These are phyloP conservation scores for Phortica okadai DNA, from an alignment of 2,888 invertebrate species.

Conservation along the genomic window DNA sequence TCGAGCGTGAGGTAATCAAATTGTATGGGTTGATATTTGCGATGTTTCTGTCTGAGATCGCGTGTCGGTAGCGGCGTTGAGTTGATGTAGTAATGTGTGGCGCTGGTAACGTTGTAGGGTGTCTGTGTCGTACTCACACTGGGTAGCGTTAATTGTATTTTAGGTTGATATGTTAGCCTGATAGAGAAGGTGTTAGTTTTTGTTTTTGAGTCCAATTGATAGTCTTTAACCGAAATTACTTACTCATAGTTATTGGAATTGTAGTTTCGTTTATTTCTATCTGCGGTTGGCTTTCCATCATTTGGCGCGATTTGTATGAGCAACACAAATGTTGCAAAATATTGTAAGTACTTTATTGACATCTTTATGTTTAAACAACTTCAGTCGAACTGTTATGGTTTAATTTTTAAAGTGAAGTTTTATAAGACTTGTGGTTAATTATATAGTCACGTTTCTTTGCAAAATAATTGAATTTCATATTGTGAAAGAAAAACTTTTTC, in stretches of 20 bases:
- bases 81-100: constrained; percentile 24
- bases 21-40: constrained; percentile 30
- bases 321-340: background rate
- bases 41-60: background rate
- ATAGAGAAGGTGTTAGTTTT: background rate
- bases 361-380: background rate
- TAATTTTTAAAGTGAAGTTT: background rate
- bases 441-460: background rate
- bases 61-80: constrained; percentile 25
- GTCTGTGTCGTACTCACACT: background rate
- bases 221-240: background rate
- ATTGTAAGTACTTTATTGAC: constrained; percentile 1
- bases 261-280: background rate
- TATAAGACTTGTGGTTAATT: background rate
- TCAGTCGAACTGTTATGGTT: background rate
- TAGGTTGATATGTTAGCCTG: constrained; percentile 4
- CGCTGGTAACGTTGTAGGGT: background rate
- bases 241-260: constrained; percentile 22
- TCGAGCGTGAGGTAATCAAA: constrained; percentile 61
- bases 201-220: background rate
- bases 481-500: background rate
- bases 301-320: background rate
- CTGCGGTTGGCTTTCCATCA: background rate
- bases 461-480: background rate
- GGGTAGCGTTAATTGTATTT: background rate